phyloP scores from a whole-genome alignment of 2,797 vertebrate species.

The Tolypeutes matacus region DNA sequence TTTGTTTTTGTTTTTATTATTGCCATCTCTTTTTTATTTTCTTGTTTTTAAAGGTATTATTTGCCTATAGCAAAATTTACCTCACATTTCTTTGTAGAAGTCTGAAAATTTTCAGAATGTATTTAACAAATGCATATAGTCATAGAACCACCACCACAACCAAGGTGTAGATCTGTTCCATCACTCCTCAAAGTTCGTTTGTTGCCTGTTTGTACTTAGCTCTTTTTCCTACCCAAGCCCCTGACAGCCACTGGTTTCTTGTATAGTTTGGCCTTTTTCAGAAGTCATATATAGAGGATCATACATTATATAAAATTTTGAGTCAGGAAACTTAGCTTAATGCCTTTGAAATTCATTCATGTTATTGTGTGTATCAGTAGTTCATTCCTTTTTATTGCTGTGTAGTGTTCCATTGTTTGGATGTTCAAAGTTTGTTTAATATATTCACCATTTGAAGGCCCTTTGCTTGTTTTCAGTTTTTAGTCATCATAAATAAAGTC shows the following conservation, averaged over 20 bases:
- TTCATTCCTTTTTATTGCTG: too few relatives aligned
- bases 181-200: not conserved
- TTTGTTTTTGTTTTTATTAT: not conserved
- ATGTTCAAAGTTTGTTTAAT: too few relatives aligned
- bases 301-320: not conserved
- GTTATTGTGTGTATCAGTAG: too few relatives aligned
- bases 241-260: not conserved
- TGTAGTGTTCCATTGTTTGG: too few relatives aligned
- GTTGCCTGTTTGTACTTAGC: not conserved
- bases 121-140: not conserved
- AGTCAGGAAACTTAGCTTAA: too few relatives aligned
- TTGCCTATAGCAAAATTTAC: not conserved
- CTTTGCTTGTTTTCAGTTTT: too few relatives aligned
- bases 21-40: not conserved
- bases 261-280: not conserved
- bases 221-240: not conserved
- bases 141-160: not conserved
- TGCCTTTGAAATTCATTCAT: too few relatives aligned
- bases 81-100: not conserved
- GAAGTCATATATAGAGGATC: not conserved
- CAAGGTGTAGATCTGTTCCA: not conserved
- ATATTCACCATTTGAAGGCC: too few relatives aligned
- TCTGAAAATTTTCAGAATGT: not conserved
- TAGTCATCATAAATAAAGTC: too few relatives aligned
- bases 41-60: not conserved